Conservation (phyloP, 1,140 invertebrate genomes). For the Procambarus virginalis region DNA sequence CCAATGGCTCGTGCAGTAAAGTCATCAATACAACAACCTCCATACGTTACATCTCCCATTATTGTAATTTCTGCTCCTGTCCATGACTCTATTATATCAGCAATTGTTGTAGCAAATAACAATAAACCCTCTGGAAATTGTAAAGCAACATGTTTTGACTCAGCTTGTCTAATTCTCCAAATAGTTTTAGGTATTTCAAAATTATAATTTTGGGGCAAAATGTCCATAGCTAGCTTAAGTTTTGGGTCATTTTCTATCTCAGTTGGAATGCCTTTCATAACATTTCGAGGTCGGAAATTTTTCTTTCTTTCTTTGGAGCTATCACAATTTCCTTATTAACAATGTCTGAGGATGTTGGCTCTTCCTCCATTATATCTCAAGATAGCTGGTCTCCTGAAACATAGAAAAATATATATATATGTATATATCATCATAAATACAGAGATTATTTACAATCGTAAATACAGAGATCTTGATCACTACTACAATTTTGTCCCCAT, state of each 20-base stretch:
- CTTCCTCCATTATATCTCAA: conserved; percentile 12
- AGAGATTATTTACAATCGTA: too few species aligned
- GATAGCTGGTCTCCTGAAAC: neutral
- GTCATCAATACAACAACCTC: conserved; percentile 99
- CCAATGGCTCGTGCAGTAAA: conserved; percentile 92
- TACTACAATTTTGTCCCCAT: too few species aligned
- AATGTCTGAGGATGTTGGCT: neutral
- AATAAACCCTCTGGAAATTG: conserved; percentile 97
- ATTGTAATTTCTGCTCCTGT: conserved; percentile 95
- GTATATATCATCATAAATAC: too few species aligned
- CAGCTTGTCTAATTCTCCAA: conserved; percentile 91
- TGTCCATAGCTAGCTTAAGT: conserved; percentile 82
- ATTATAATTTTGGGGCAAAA: conserved; percentile 95
- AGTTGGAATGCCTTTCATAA: conserved; percentile 81
- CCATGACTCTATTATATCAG: conserved; percentile 95
- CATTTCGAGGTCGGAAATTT: conserved; percentile 61
- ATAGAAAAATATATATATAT: neutral
- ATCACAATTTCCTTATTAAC: conserved; percentile 30
- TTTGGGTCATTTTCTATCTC: conserved; percentile 87
- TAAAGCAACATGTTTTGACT: conserved; percentile 91
- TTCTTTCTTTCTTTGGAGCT: conserved; percentile 45
- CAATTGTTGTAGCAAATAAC: conserved; percentile 93
- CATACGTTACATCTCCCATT: conserved; percentile 99
- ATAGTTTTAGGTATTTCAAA: conserved; percentile 99
- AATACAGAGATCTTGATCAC: too few species aligned